phyloP scores from a whole-genome alignment of 2,797 vertebrate genomes.

The Graptemys geographica region DNA sequence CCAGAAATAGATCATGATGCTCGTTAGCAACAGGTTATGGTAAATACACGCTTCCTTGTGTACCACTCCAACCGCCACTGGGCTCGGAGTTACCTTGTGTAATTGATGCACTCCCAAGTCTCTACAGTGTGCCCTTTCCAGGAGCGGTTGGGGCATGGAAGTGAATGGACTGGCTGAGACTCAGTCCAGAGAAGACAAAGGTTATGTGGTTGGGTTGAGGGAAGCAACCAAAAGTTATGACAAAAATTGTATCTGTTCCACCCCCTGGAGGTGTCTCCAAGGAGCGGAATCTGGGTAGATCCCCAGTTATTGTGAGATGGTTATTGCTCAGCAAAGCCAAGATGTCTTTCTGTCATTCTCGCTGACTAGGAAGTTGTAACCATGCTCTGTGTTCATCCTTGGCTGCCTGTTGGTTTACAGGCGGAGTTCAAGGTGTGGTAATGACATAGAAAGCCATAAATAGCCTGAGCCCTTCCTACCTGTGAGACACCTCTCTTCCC shows the following conservation, averaged over 20 bases:
- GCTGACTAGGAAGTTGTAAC: background rate
- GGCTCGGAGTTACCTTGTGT: too few relatives aligned
- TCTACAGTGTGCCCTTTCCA: too few relatives aligned
- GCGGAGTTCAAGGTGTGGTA: background rate
- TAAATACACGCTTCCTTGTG: background rate
- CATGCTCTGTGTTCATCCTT: background rate
- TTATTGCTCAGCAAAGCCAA: background rate
- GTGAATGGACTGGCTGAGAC: background rate
- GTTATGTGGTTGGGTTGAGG: background rate
- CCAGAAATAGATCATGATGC: background rate
- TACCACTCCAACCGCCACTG: too few relatives aligned
- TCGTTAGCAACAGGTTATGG: background rate
- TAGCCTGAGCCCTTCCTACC: background rate
- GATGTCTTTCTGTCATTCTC: background rate
- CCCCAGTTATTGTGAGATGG: too few relatives aligned
- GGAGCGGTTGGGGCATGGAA: background rate
- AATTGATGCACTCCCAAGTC: too few relatives aligned
- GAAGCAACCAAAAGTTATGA: accelerated
- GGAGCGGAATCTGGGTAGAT: too few relatives aligned
- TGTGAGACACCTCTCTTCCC: background rate
- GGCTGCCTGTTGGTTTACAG: background rate
- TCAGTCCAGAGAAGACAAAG: background rate
- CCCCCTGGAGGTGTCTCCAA: too few relatives aligned
- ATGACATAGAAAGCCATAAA: background rate
- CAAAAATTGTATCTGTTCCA: too few relatives aligned